Conservation (phyloP, 2,113 vertebrate genomes). For the Rana temporaria region DNA sequence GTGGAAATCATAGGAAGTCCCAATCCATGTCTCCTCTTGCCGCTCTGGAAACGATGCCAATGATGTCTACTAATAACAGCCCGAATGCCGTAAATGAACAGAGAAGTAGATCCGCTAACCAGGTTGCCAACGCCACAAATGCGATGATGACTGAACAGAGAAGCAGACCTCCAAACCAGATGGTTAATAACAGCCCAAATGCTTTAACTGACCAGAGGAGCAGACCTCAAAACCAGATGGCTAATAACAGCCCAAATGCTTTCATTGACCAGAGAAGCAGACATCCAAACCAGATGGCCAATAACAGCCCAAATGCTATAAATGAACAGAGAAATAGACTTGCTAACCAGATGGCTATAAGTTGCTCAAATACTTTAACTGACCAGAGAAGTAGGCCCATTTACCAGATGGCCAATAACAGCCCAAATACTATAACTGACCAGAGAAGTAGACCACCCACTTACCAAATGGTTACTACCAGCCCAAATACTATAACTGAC, state of each 20-base stretch:
- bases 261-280: background rate
- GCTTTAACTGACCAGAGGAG: conserved; percentile 1
- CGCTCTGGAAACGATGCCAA: conserved; percentile 27
- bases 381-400: conserved; percentile 5
- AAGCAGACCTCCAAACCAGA: background rate
- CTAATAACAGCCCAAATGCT: no score
- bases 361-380: no score
- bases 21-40: conserved; percentile 36
- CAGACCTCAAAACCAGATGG: background rate
- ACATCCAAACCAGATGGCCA: background rate
- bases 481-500: background rate
- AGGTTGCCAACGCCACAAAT: no score
- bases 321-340: conserved; percentile 28
- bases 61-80: background rate
- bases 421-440: background rate
- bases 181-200: background rate
- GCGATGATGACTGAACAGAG: background rate
- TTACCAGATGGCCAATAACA: conserved; percentile 4
- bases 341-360: no score
- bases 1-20: background rate
- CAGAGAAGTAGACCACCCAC: background rate
- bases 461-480: background rate
- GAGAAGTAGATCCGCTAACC: background rate
- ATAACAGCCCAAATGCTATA: background rate
- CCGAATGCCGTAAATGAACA: background rate